Evolutionary conservation across 2,888 invertebrate species (phyloP).

Genomic region (Dolomedes plantarius): DNA sequence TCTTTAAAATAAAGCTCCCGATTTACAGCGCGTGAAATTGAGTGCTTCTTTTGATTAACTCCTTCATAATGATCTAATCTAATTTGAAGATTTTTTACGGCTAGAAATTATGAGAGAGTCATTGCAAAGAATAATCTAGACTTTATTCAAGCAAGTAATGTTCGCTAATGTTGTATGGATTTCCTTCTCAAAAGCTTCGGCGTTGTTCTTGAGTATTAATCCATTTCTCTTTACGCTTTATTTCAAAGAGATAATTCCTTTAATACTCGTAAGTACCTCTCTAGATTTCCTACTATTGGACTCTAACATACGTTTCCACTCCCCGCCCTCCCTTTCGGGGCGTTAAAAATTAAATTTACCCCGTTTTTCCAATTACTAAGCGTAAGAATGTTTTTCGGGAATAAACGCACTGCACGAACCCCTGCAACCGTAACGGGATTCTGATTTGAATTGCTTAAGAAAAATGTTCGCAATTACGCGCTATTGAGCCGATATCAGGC

Average conservation of each 20-base stretch:
- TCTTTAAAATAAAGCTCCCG: too few species aligned
- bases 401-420: slow-evolving; percentile 11
- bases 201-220: not conserved
- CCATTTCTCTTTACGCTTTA: slow-evolving; percentile 24
- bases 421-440: slow-evolving; percentile 27
- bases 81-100: too few species aligned
- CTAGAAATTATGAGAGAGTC: too few species aligned
- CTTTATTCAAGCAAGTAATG: not conserved
- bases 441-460: slow-evolving; percentile 29
- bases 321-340: too few species aligned
- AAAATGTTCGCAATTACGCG: slow-evolving; percentile 32
- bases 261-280: slow-evolving; percentile 26
- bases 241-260: slow-evolving; percentile 34
- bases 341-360: slow-evolving; percentile 52
- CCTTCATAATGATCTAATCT: too few species aligned
- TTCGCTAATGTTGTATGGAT: not conserved
- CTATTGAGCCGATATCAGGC: slow-evolving; percentile 30
- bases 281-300: slow-evolving; percentile 6
- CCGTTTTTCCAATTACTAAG: slow-evolving; percentile 39
- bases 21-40: too few species aligned
- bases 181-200: not conserved
- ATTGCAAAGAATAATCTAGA: too few species aligned
- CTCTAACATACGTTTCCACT: slow-evolving; percentile 11
- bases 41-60: too few species aligned
- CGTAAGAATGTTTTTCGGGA: not conserved